A percentile compares a stretch with the other conserved stretches of the same genome.
Evolutionary conservation across 2,797 vertebrate genomes (phyloP).

Genomic region (Lateolabrax maculatus): DNA sequence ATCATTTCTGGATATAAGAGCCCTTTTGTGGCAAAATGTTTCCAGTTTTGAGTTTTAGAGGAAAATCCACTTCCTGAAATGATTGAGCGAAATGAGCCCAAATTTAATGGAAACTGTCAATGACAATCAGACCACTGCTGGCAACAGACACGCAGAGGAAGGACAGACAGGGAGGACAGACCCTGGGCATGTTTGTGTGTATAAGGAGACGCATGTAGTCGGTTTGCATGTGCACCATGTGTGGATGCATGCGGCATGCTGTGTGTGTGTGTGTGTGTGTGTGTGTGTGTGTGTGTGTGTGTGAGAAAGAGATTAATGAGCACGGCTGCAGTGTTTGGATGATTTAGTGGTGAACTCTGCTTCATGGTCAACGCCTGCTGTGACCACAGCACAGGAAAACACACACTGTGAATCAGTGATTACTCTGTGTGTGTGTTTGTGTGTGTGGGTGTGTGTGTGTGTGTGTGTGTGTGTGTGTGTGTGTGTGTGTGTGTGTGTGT

Average conservation of each 20-base stretch:
- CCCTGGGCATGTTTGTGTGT: neutral
- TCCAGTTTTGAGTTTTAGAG: constrained; percentile 48
- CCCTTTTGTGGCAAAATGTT: constrained; percentile 44
- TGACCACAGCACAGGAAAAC: constrained; percentile 67
- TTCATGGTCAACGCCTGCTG: constrained; percentile 65
- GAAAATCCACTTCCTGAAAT: constrained; percentile 61
- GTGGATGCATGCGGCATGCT: constrained; percentile 1
- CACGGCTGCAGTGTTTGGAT: constrained; percentile 46
- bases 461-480: constrained; percentile 6
- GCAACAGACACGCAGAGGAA: neutral
- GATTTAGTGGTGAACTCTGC: constrained; percentile 66
- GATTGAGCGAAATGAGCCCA: constrained; percentile 37
- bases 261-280: constrained; percentile 7
- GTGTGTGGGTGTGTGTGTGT: constrained; percentile 27
- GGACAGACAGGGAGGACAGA: neutral
- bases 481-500: neutral
- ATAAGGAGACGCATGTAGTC: neutral
- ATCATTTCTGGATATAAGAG: constrained; percentile 29
- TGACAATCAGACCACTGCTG: constrained; percentile 24
- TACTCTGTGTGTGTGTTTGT: constrained; percentile 11
- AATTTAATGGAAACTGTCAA: constrained; percentile 43
- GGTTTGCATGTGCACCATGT: neutral
- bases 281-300: constrained; percentile 7
- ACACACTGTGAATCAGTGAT: constrained; percentile 54
- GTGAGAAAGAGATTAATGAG: constrained; percentile 63